Percentiles rank a stretch among this genome's conserved stretches.
Conservation (phyloP, 2,888 invertebrate species). For the Amitus sp. region DNA sequence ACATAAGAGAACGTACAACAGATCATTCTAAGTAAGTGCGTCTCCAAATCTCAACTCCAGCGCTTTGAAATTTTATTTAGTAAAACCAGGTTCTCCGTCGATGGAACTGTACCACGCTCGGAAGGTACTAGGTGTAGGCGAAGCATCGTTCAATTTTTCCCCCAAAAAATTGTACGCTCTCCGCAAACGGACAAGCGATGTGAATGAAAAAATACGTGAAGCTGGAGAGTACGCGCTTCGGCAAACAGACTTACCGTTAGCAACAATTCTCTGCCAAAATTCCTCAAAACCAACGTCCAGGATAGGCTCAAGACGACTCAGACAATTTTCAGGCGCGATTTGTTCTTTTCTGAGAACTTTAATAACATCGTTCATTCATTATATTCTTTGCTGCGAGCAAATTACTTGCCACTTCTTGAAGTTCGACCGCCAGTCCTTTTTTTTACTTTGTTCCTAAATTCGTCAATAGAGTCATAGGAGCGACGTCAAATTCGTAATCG, state of each 20-base stretch:
- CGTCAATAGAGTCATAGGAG: no score
- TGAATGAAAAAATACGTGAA: not conserved
- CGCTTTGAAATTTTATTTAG: slow-evolving; percentile 1
- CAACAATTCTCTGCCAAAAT: not conserved
- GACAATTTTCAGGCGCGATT: no score
- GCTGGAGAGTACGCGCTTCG: not conserved
- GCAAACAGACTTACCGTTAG: not conserved
- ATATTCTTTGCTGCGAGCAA: no score
- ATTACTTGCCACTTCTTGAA: no score
- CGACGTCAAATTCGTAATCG: no score
- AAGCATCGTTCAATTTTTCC: not conserved
- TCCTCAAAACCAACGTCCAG: not conserved
- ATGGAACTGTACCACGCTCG: slow-evolving; percentile 1
- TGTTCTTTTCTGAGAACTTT: no score
- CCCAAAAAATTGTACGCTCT: not conserved
- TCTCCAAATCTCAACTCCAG: not conserved
- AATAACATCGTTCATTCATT: no score
- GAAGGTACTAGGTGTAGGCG: not conserved
- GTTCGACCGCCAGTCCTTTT: no score
- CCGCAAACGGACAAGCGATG: not conserved
- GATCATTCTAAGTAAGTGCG: not conserved
- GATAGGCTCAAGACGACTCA: no score
- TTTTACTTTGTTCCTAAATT: no score
- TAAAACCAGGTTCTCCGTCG: slow-evolving; percentile 9
- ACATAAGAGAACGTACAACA: slow-evolving; percentile 9